Percentiles rank a stretch among this genome's conserved stretches.
phyloP scores from a whole-genome alignment of 2,797 vertebrate species.

The Betta splendens region DNA sequence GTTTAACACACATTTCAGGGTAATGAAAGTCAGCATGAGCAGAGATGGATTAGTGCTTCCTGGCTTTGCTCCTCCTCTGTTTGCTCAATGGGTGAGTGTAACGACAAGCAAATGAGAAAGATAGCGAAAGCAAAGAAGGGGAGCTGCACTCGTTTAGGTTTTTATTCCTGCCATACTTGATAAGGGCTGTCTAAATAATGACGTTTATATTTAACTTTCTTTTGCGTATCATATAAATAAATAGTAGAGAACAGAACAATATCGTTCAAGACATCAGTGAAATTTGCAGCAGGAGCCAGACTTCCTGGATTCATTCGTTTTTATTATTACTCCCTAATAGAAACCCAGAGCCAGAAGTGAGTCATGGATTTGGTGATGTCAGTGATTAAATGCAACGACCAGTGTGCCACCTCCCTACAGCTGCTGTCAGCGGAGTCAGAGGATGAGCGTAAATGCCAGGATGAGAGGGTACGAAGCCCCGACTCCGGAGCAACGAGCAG shows the following conservation, averaged over 20 bases:
- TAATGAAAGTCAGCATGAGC: conserved; percentile 22
- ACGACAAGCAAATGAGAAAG: conserved; percentile 23
- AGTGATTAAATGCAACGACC: conserved; percentile 34
- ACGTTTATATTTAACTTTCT: conserved; percentile 9
- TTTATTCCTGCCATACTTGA: neutral
- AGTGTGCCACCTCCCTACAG: conserved; percentile 33
- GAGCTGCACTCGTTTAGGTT: neutral
- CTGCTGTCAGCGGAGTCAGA: conserved; percentile 58
- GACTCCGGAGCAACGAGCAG: conserved; percentile 29
- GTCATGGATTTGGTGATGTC: conserved; percentile 37
- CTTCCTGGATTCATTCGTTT: too few relatives aligned
- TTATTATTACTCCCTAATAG: conserved; percentile 2
- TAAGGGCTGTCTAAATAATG: neutral
- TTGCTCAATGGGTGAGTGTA: conserved; percentile 19
- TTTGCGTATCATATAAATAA: conserved; percentile 8
- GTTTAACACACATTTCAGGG: conserved; percentile 40
- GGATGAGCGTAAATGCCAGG: conserved; percentile 34
- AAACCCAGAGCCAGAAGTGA: conserved; percentile 34
- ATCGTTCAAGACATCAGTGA: too few relatives aligned
- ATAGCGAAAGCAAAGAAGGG: neutral
- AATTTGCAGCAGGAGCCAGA: too few relatives aligned
- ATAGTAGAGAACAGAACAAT: too few relatives aligned
- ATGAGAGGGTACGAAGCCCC: conserved; percentile 39
- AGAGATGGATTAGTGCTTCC: conserved; percentile 21
- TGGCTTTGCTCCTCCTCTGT: conserved; percentile 15